phyloP scores from a whole-genome alignment of 2,797 vertebrate genomes.

The Hoplostethus mediterraneus region DNA sequence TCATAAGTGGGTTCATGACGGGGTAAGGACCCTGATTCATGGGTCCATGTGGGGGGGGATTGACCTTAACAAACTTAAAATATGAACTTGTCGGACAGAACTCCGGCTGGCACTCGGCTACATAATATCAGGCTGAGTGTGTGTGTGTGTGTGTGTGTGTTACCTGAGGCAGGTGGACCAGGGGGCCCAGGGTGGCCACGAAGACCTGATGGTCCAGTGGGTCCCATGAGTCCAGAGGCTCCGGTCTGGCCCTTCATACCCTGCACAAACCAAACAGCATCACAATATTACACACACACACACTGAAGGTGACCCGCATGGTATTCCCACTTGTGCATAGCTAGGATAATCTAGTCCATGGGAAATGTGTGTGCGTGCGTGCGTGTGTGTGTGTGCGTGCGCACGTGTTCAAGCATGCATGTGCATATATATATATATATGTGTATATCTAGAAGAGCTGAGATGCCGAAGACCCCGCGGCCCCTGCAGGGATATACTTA shows the following conservation, averaged over 20 bases:
- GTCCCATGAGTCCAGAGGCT: conserved; percentile 85
- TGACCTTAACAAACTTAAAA: no score
- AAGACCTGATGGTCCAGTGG: conserved; percentile 89
- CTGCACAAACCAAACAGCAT: conserved; percentile 72
- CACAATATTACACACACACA: conserved; percentile 5
- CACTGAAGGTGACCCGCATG: conserved; percentile 30
- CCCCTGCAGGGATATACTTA: conserved; percentile 31
- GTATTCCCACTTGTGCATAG: conserved; percentile 22
- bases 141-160: conserved; percentile 35
- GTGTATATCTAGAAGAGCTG: conserved; percentile 13
- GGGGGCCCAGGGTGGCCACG: conserved; percentile 90
- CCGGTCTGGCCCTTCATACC: conserved; percentile 90
- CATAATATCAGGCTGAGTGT: background rate
- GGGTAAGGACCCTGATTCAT: no score
- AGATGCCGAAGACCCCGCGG: background rate
- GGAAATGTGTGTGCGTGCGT: background rate
- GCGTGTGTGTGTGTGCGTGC: conserved; percentile 13
- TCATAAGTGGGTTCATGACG: no score
- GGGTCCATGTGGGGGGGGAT: no score
- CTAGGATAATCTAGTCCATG: conserved; percentile 14
- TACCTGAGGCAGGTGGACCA: conserved; percentile 90
- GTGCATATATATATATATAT: background rate
- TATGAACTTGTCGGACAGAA: no score
- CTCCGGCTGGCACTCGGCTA: no score
- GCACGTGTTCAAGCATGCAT: background rate